phyloP scores from a whole-genome alignment of 2,797 vertebrate species.

The Myotis daubentonii region DNA sequence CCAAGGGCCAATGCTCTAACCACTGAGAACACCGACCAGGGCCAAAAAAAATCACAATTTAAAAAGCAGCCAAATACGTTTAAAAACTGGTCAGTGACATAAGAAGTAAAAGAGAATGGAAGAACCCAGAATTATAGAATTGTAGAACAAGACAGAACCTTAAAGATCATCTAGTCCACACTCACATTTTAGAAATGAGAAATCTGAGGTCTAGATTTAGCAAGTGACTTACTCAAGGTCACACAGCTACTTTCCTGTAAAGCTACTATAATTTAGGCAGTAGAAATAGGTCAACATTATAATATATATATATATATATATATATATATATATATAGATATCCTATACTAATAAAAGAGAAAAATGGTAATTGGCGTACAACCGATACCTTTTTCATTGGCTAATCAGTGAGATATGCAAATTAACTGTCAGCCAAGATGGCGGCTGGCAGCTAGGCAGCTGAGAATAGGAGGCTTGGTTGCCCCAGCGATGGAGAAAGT shows the following conservation, averaged over 20 bases:
- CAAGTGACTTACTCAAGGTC: not conserved
- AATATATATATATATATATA: not conserved
- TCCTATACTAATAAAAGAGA: no score
- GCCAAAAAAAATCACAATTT: not conserved
- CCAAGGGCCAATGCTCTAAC: no score
- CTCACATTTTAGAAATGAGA: constrained; percentile 20
- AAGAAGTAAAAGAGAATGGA: constrained; percentile 14
- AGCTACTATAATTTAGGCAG: not conserved
- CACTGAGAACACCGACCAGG: no score
- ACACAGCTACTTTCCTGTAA: not conserved
- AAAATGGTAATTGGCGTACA: no score
- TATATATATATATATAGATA: no score
- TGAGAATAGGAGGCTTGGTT: no score
- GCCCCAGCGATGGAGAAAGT: no score
- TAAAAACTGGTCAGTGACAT: constrained; percentile 30
- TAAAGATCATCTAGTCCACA: not conserved
- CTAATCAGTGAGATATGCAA: no score
- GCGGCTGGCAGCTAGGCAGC: no score
- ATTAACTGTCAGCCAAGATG: no score
- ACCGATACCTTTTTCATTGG: no score
- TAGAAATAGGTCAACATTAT: not conserved
- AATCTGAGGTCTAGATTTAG: not conserved
- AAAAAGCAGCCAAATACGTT: not conserved
- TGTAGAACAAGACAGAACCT: not conserved
- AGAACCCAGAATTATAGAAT: not conserved